Evolutionary conservation across 2,888 invertebrate species (phyloP).

Genomic region (Rutpela maculata): DNA sequence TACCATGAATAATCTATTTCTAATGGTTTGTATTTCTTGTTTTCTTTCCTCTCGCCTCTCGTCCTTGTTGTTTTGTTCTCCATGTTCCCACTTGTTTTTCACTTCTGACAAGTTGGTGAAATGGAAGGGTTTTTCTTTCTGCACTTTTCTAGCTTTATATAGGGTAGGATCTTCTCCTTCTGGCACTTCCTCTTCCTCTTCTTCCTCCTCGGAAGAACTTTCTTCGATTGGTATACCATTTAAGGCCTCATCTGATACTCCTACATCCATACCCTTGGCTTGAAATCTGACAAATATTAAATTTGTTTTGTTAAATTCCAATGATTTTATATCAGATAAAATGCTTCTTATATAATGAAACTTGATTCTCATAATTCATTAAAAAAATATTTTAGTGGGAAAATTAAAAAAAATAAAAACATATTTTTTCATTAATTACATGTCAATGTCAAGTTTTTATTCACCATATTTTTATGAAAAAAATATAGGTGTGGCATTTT

Average conservation of each 20-base stretch:
- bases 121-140: constrained; percentile 85
- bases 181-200: constrained; percentile 75
- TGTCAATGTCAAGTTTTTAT: constrained; percentile 2
- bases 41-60: constrained; percentile 88
- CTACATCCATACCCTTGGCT: constrained; percentile 88
- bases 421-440: background rate
- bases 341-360: background rate
- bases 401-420: background rate
- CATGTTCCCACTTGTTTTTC: constrained; percentile 88
- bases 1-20: constrained; percentile 89
- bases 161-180: constrained; percentile 76
- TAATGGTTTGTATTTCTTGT: constrained; percentile 91
- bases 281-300: constrained; percentile 78
- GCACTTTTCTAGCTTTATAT: constrained; percentile 75
- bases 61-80: constrained; percentile 77
- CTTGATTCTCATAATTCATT: background rate
- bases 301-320: background rate
- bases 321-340: background rate
- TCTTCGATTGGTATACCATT: constrained; percentile 85
- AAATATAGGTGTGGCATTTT: too few relatives aligned
- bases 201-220: constrained; percentile 82
- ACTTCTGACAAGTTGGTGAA: constrained; percentile 91
- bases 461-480: too few relatives aligned
- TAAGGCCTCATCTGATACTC: constrained; percentile 84
- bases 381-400: background rate